Evolutionary conservation across 2,797 vertebrate species (phyloP), one percentile per base, ranked within the genome.

Genomic region (Graptemys geographica): DNA sequence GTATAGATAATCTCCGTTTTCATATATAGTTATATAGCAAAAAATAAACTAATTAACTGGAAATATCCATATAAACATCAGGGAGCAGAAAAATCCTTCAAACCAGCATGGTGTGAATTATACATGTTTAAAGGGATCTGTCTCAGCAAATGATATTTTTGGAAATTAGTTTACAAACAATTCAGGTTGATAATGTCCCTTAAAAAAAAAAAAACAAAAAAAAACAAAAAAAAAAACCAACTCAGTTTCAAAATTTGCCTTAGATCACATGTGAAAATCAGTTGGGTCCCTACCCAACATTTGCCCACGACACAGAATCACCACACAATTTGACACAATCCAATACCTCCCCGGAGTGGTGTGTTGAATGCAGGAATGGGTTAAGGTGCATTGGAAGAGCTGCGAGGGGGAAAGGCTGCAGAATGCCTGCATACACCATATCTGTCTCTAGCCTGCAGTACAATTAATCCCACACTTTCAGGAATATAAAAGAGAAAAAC

Each of bases 101-200:
- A 51, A 93, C 13, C 51, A 51, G 51, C 51, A 51, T 51, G 15
- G 51, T 51, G 51, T 51, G 51, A 51, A 15, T 51, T 15, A 51
- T 51, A 51, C 51, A 51, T 51, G 51, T 84, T 90, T 52, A 28
- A 80, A 81, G 84, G 90, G 84, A 55, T 69, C 56, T 3, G 52
- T 83, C 93, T 47, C 93, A 84, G 84, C 18, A 62, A 87, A 52
- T 2, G 41, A 57, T 1, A 44, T 15, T 84, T 41, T 4, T 18
- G 0, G 1, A 8, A 57, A 57, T 33, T 0, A 0, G 1, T 62
- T 62, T 31, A 23, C n/a, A 37, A 37, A 37, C 19, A 41, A 72
- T 21, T 69, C 18, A 69, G 18, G 65, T n/a, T 37, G n/a, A 37
- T 37, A 37, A 37, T 11, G 18, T 69, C 19, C n/a, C 65, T 69